Conservation (phyloP, 2,113 vertebrate genomes). For the Nansenia antarctica region DNA sequence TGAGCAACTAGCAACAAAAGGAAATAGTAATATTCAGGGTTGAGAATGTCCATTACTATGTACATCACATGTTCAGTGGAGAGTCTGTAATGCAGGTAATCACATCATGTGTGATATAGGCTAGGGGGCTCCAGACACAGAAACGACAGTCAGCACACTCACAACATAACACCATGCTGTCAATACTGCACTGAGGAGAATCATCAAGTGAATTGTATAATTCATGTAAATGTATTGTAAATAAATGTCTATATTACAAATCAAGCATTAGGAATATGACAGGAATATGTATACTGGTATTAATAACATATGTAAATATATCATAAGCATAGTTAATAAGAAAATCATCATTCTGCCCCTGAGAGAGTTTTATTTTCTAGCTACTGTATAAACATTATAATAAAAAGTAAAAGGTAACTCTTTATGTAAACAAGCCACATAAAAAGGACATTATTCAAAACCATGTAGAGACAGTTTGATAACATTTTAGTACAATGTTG, state of each 20-base stretch:
- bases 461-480: background rate
- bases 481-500: no score
- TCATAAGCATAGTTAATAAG: no score
- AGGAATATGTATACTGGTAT: constrained; percentile 39
- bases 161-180: background rate
- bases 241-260: no score
- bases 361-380: background rate
- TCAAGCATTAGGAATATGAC: constrained; percentile 69
- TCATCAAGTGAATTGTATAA: background rate
- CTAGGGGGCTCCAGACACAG: no score
- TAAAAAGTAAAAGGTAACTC: constrained; percentile 1
- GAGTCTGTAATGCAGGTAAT: background rate
- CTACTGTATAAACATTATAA: constrained; percentile 1
- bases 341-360: constrained; percentile 16
- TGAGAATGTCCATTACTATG: constrained; percentile 28
- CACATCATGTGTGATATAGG: background rate
- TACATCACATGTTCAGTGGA: constrained; percentile 38
- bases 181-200: background rate
- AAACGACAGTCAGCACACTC: background rate
- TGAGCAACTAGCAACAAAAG: no score
- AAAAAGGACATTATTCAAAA: background rate
- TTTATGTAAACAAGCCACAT: background rate
- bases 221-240: no score
- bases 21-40: constrained; percentile 64
- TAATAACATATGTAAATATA: no score